These are phyloP conservation scores for Melanocharis versteri DNA, from an alignment of 2,113 vertebrate species.

Conservation along the genomic window DNA sequence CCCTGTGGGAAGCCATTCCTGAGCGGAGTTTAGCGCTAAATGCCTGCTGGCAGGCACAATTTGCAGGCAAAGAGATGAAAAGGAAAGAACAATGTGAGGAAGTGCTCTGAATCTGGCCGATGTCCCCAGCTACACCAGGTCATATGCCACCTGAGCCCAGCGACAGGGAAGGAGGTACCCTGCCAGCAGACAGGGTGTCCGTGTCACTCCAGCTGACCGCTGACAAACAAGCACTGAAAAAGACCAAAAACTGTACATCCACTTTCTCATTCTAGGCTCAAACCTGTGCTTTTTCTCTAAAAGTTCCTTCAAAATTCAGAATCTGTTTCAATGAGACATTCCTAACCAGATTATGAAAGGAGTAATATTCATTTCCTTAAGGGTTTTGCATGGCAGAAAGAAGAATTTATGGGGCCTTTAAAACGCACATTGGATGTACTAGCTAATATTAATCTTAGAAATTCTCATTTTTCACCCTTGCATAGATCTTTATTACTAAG, in stretches of 20 bases:
- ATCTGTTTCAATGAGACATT: background rate
- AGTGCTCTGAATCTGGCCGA: background rate
- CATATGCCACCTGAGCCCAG: background rate
- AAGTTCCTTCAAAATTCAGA: background rate
- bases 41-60: background rate
- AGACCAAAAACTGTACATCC: background rate
- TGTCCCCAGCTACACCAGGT: background rate
- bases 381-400: background rate
- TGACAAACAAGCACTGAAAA: background rate
- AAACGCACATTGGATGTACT: background rate
- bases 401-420: background rate
- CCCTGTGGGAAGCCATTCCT: accelerated
- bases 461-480: background rate
- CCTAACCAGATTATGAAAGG: background rate
- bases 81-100: background rate
- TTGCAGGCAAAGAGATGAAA: background rate
- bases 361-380: background rate
- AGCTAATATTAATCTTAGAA: background rate
- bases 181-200: background rate
- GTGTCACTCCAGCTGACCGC: background rate
- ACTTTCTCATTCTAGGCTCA: background rate
- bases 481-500: background rate
- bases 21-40: background rate
- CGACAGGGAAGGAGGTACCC: background rate
- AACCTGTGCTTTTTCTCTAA: background rate